Conservation (phyloP, 2,797 vertebrate species). For the Sebastes oblongus region DNA sequence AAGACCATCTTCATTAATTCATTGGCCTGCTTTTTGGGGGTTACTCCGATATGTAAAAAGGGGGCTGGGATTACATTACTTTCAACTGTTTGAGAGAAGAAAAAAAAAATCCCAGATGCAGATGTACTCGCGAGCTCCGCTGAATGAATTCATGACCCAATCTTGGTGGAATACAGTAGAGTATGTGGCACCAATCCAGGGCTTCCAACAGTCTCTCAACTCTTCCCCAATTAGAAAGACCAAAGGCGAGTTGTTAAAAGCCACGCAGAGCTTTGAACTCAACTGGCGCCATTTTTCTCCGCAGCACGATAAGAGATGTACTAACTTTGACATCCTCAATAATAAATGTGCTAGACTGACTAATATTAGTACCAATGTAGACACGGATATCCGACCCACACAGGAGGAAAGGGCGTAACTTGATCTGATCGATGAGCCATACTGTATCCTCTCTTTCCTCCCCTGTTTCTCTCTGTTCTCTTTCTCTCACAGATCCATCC, state of each 20-base stretch:
- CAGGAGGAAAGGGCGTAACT: conserved; percentile 39
- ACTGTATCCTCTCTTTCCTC: conserved; percentile 17
- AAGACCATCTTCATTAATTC: conserved; percentile 70
- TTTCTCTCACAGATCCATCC: conserved; percentile 37
- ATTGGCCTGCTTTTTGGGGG: conserved; percentile 45
- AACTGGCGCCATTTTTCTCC: conserved; percentile 21
- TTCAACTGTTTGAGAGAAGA: conserved; percentile 38
- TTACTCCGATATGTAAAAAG: conserved; percentile 54
- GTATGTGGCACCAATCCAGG: conserved; percentile 37
- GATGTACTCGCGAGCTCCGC: conserved; percentile 41
- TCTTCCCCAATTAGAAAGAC: conserved; percentile 54
- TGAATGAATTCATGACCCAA: conserved; percentile 63
- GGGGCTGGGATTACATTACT: conserved; percentile 59
- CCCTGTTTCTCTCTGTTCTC: background rate
- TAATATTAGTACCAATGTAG: conserved; percentile 46
- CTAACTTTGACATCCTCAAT: conserved; percentile 26
- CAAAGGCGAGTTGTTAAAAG: conserved; percentile 55
- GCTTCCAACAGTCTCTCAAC: conserved; percentile 40
- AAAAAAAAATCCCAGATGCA: conserved; percentile 54
- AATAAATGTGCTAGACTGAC: conserved; percentile 36
- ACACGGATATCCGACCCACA: conserved; percentile 32
- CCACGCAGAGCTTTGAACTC: conserved; percentile 45
- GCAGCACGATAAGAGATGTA: background rate
- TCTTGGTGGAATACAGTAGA: conserved; percentile 58
- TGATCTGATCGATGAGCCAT: conserved; percentile 45